Conservation (phyloP, 1,140 invertebrate species). For the Ips nitidus region DNA sequence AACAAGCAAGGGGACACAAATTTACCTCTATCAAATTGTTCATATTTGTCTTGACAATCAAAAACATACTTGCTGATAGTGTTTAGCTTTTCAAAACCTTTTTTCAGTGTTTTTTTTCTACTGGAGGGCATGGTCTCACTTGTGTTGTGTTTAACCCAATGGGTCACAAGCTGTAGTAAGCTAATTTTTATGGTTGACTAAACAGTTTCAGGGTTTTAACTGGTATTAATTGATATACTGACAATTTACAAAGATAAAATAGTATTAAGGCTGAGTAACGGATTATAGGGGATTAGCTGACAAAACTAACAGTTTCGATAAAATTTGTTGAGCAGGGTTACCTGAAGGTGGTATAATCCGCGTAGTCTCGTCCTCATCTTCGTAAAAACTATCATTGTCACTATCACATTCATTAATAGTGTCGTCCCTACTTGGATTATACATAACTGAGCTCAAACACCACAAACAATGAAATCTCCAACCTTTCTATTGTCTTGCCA, state of each 20-base stretch:
- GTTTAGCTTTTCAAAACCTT: slow-evolving; percentile 16
- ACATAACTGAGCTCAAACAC: slow-evolving; percentile 11
- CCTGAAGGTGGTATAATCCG: slow-evolving; percentile 50
- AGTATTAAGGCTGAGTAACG: too few species aligned
- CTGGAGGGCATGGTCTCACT: neutral
- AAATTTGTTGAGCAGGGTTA: slow-evolving; percentile 18
- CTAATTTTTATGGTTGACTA: too few species aligned
- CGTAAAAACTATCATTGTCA: slow-evolving; percentile 44
- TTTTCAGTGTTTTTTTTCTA: slow-evolving; percentile 7
- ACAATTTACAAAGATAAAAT: too few species aligned
- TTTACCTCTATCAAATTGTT: slow-evolving; percentile 23
- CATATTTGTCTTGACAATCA: slow-evolving; percentile 9
- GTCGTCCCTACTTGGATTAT: slow-evolving; percentile 26
- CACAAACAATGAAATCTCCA: too few species aligned
- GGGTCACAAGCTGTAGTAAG: too few species aligned
- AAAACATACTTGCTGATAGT: slow-evolving; percentile 26
- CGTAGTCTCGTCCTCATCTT: slow-evolving; percentile 51
- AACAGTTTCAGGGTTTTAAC: too few species aligned
- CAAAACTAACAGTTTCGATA: too few species aligned
- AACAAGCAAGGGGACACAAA: neutral
- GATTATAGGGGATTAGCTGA: too few species aligned
- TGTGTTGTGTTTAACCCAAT: too few species aligned
- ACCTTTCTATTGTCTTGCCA: too few species aligned
- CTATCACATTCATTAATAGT: slow-evolving; percentile 41
- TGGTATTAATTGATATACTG: too few species aligned